Evolutionary conservation across 2,888 invertebrate species (phyloP).

Genomic region (Coenonympha arcania): DNA sequence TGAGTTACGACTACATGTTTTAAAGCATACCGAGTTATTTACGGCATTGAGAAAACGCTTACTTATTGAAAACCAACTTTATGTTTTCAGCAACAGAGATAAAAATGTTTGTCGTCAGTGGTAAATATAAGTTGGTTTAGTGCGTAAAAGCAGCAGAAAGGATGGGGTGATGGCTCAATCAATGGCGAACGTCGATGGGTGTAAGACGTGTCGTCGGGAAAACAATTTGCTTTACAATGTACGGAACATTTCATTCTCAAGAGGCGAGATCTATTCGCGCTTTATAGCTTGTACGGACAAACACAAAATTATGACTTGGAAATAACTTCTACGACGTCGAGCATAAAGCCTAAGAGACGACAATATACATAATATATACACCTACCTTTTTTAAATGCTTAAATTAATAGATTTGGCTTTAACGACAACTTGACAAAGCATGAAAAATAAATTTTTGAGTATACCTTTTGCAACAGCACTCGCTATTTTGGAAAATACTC

Average conservation of each 20-base stretch:
- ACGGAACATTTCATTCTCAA: slow-evolving; percentile 35
- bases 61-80: slow-evolving; percentile 24
- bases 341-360: not conserved
- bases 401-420: not conserved
- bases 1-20: slow-evolving; percentile 66
- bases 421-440: not conserved
- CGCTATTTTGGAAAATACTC: too few relatives aligned
- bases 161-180: slow-evolving; percentile 67
- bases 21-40: slow-evolving; percentile 34
- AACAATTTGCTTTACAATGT: slow-evolving; percentile 68
- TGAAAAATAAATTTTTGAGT: too few relatives aligned
- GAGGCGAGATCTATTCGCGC: slow-evolving; percentile 16
- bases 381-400: too few relatives aligned
- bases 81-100: slow-evolving; percentile 14
- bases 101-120: not conserved
- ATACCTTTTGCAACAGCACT: too few relatives aligned
- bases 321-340: not conserved
- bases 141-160: slow-evolving; percentile 55
- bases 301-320: slow-evolving; percentile 12
- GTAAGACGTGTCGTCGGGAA: slow-evolving; percentile 60
- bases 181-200: slow-evolving; percentile 53
- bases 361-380: too few relatives aligned
- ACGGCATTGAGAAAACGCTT: not conserved
- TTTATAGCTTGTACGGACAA: slow-evolving; percentile 18
- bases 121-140: slow-evolving; percentile 27